These are phyloP conservation scores for Puntigrus tetrazona DNA, from an alignment of 2,113 vertebrate genomes.

Conservation along the genomic window DNA sequence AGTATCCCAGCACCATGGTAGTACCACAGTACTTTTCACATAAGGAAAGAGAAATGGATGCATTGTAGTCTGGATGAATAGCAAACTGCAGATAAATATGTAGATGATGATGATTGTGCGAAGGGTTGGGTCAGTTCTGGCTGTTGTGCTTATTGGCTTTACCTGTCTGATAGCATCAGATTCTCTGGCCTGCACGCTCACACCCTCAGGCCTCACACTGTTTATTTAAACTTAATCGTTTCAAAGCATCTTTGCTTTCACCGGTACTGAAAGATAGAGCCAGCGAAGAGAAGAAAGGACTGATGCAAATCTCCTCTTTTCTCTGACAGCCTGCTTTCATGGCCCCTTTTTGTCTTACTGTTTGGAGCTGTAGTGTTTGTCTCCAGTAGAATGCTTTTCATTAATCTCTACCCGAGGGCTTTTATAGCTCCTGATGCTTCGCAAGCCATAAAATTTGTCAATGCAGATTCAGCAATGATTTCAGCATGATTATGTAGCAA, in stretches of 20 bases:
- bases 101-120: conserved; percentile 18
- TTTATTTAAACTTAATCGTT: conserved; percentile 54
- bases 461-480: conserved; percentile 24
- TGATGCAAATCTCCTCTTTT: conserved; percentile 38
- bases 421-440: conserved; percentile 39
- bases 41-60: neutral
- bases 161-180: conserved; percentile 49
- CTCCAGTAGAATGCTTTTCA: conserved; percentile 29
- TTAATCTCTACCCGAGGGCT: conserved; percentile 29
- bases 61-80: neutral
- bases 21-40: neutral
- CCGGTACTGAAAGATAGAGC: conserved; percentile 47
- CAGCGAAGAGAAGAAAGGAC: conserved; percentile 39
- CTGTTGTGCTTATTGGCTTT: conserved; percentile 45
- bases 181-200: conserved; percentile 38
- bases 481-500: neutral
- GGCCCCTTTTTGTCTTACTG: conserved; percentile 32
- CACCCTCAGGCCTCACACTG: conserved; percentile 43
- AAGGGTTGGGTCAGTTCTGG: conserved; percentile 14
- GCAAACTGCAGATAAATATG: conserved; percentile 28
- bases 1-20: neutral
- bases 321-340: conserved; percentile 31
- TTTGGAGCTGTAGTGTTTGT: conserved; percentile 34
- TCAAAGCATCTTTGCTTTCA: conserved; percentile 54
- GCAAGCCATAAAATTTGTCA: conserved; percentile 1